Evolutionary conservation across 1,140 invertebrate genomes (phyloP).

Genomic region (Caenorhabditis remanei): DNA sequence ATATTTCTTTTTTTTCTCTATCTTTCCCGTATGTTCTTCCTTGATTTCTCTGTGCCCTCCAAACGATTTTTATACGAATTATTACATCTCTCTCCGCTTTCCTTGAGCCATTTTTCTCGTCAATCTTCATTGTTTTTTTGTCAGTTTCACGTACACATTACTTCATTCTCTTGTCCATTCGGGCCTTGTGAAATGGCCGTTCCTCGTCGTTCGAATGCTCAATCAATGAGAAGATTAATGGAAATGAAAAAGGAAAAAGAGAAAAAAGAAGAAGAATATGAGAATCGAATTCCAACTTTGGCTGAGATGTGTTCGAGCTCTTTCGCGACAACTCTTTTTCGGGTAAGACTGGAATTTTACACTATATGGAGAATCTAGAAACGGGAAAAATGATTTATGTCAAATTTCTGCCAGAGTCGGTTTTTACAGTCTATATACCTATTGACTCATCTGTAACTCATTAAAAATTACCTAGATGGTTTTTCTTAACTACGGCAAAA

Average conservation of each 20-base stretch:
- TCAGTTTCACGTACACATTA: background rate
- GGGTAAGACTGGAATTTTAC: background rate
- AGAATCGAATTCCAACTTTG: background rate
- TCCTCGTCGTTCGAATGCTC: conserved; percentile 32
- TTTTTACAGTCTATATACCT: no score
- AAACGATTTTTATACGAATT: conserved; percentile 38
- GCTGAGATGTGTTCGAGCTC: conserved; percentile 13
- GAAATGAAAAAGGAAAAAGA: conserved; percentile 27
- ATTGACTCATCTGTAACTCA: no score
- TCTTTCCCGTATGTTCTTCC: background rate
- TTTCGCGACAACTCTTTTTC: background rate
- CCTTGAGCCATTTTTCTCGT: conserved; percentile 2
- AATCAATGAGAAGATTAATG: conserved; percentile 35
- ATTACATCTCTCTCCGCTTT: background rate
- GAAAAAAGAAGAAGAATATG: background rate
- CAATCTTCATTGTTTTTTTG: conserved; percentile 25
- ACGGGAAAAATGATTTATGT: no score
- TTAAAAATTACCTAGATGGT: no score
- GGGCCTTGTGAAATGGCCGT: conserved; percentile 3
- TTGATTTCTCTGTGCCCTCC: conserved; percentile 41
- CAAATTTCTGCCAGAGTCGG: no score
- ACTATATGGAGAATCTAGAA: no score
- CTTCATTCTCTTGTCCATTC: conserved; percentile 3
- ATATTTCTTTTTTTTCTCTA: background rate
- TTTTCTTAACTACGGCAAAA: no score